These are phyloP conservation scores for Datnioides undecimradiatus DNA, from an alignment of 2,113 vertebrate genomes.

Conservation along the genomic window DNA sequence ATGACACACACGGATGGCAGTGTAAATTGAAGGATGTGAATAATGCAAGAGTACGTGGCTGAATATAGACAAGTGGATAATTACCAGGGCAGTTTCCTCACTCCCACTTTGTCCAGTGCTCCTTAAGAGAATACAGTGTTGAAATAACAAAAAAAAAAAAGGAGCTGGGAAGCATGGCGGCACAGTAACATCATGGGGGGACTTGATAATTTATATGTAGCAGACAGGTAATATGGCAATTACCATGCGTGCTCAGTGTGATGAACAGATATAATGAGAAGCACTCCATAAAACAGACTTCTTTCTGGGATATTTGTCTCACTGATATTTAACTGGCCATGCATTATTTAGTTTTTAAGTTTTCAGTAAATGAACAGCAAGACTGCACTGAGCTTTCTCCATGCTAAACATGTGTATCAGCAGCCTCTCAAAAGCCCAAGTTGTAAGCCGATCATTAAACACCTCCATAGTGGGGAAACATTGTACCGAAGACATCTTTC, in stretches of 20 bases:
- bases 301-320: conserved; percentile 2
- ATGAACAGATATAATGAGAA: conserved; percentile 18
- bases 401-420: conserved; percentile 43
- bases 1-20: conserved; percentile 73
- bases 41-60: conserved; percentile 78
- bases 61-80: conserved; percentile 80
- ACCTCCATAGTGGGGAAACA: conserved; percentile 50
- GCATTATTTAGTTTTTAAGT: conserved; percentile 12
- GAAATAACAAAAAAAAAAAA: conserved; percentile 44
- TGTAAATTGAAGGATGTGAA: conserved; percentile 80
- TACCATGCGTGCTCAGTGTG: not conserved
- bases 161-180: conserved; percentile 7
- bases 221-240: conserved; percentile 13
- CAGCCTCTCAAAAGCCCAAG: conserved; percentile 31
- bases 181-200: not conserved
- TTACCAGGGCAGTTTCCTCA: conserved; percentile 72
- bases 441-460: conserved; percentile 53
- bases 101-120: conserved; percentile 69
- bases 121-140: conserved; percentile 58
- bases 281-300: not conserved
- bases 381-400: not conserved
- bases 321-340: not conserved
- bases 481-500: conserved; percentile 53
- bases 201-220: conserved; percentile 19
- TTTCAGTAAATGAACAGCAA: conserved; percentile 24